Conservation (phyloP, 2,797 vertebrate species). For the Rhinoraja longicauda region DNA sequence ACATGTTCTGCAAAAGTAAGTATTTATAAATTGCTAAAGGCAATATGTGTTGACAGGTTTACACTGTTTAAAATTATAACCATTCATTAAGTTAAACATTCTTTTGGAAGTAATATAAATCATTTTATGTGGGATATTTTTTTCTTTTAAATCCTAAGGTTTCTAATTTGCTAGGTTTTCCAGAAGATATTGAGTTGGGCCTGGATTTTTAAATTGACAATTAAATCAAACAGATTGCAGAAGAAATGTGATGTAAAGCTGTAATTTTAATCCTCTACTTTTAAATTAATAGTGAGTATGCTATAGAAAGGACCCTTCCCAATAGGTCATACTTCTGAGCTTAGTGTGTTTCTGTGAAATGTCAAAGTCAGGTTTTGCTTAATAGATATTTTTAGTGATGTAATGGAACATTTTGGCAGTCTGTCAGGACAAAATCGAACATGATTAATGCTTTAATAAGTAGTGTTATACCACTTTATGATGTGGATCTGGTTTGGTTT, state of each 20-base stretch:
- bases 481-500: constrained; percentile 61
- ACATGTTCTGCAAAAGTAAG: neutral
- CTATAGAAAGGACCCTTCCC: neutral
- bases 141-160: neutral
- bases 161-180: constrained; percentile 45
- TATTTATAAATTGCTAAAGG: neutral
- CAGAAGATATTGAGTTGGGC: constrained; percentile 55
- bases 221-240: constrained; percentile 60
- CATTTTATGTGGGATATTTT: neutral
- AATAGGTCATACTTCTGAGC: constrained; percentile 37
- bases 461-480: constrained; percentile 60
- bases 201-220: constrained; percentile 56
- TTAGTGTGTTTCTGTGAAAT: constrained; percentile 61
- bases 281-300: constrained; percentile 54
- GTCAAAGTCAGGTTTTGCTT: constrained; percentile 68
- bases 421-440: constrained; percentile 66
- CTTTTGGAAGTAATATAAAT: neutral
- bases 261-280: constrained; percentile 40
- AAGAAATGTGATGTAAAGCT: constrained; percentile 62
- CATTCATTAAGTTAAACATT: constrained; percentile 26
- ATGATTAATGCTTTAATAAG: constrained; percentile 75
- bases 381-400: constrained; percentile 68
- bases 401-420: constrained; percentile 66
- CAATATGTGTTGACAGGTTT: neutral
- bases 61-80: constrained; percentile 27